These are phyloP conservation scores for Agapostemon virescens DNA, from an alignment of 2,888 invertebrate genomes.

Conservation along the genomic window DNA sequence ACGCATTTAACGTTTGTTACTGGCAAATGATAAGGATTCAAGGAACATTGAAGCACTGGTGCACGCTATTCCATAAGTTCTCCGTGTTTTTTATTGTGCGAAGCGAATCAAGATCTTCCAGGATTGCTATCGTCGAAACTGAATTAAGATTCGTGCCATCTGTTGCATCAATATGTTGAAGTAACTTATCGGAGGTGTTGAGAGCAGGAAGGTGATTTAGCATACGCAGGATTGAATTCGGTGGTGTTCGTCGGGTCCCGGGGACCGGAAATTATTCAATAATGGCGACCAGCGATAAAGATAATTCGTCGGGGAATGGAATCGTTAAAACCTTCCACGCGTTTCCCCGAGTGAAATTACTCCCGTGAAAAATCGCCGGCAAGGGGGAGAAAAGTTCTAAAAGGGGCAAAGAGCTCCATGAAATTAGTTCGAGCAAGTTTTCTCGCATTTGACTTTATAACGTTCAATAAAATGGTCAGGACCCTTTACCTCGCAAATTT, in stretches of 20 bases:
- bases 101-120: too few species aligned
- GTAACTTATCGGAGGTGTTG: background rate
- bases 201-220: background rate
- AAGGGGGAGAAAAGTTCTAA: conserved; percentile 17
- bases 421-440: conserved; percentile 42
- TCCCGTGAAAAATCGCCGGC: conserved; percentile 31
- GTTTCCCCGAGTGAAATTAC: conserved; percentile 23
- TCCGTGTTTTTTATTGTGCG: too few species aligned
- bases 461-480: conserved; percentile 46
- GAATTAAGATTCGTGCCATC: background rate
- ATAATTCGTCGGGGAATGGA: background rate
- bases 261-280: conserved; percentile 27
- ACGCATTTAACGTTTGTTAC: too few species aligned
- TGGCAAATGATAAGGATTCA: background rate
- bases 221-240: background rate
- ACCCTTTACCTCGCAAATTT: conserved; percentile 56
- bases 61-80: background rate
- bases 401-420: conserved; percentile 35
- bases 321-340: conserved; percentile 8
- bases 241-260: background rate
- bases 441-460: conserved; percentile 57
- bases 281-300: background rate
- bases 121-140: background rate
- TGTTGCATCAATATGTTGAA: background rate
- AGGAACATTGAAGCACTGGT: background rate